Percentiles rank a stretch among this genome's conserved stretches.
Conservation (phyloP, 2,797 vertebrate species). For the Diplodus sargus region DNA sequence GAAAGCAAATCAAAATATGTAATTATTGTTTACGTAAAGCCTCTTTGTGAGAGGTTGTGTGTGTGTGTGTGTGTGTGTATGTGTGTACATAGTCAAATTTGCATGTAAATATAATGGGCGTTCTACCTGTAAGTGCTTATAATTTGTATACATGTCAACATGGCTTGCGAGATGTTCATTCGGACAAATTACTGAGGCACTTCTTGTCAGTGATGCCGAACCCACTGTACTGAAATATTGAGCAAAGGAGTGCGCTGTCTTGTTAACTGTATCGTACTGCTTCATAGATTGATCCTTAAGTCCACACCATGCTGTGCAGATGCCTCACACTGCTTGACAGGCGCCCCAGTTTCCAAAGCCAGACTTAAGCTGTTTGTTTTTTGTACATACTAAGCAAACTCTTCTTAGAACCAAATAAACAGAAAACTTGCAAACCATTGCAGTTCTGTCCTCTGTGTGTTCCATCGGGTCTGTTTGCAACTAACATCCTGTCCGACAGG, state of each 20-base stretch:
- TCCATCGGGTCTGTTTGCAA: neutral
- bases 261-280: conserved; percentile 65
- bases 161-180: conserved; percentile 26
- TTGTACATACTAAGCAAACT: conserved; percentile 75
- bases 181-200: conserved; percentile 26
- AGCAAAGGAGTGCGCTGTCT: conserved; percentile 50
- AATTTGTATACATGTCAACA: conserved; percentile 44
- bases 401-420: conserved; percentile 82
- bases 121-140: conserved; percentile 55
- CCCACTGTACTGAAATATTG: conserved; percentile 39
- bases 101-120: conserved; percentile 69
- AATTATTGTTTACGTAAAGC: conserved; percentile 47
- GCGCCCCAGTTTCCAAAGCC: conserved; percentile 63
- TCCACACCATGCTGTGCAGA: conserved; percentile 56
- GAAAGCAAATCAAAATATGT: conserved; percentile 41
- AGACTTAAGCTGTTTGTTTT: conserved; percentile 67
- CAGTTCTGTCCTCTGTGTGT: neutral
- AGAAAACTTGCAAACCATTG: conserved; percentile 35
- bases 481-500: conserved; percentile 1
- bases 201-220: neutral
- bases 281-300: conserved; percentile 47
- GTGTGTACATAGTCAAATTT: conserved; percentile 59
- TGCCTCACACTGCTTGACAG: conserved; percentile 57
- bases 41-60: conserved; percentile 26
- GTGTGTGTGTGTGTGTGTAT: neutral